These are phyloP conservation scores for Pristionchus maxplancki DNA, from an alignment of 2,888 invertebrate species.

Conservation along the genomic window DNA sequence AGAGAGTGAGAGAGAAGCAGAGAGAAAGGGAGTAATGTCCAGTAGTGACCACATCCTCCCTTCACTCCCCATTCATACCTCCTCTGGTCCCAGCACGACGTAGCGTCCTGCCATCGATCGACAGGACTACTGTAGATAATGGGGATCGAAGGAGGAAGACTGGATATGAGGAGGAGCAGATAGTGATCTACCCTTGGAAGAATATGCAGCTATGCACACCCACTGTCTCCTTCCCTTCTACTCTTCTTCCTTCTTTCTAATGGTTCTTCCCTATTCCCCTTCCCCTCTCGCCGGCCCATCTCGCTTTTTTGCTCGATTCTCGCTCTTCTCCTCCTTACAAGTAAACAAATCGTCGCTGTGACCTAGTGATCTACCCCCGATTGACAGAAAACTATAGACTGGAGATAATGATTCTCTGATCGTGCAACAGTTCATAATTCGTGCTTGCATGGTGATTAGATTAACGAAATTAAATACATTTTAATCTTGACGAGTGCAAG, in stretches of 20 bases:
- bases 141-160: neutral
- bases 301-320: neutral
- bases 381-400: neutral
- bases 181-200: conserved; percentile 24
- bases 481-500: conserved; percentile 41
- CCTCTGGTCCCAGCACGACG: conserved; percentile 45
- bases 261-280: conserved; percentile 13
- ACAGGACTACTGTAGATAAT: conserved; percentile 2
- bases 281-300: neutral
- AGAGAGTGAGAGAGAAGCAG: conserved; percentile 35
- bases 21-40: conserved; percentile 6
- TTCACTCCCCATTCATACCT: conserved; percentile 8
- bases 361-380: conserved; percentile 8
- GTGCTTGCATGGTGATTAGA: neutral
- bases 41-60: conserved; percentile 15
- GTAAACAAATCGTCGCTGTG: conserved; percentile 2
- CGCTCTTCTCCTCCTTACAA: neutral
- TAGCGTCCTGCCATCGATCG: conserved; percentile 30
- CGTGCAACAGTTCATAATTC: conserved; percentile 1
- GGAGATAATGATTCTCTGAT: neutral
- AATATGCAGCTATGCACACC: conserved; percentile 29
- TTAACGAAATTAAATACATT: neutral
- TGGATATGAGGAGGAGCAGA: neutral
- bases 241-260: neutral
- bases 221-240: conserved; percentile 16